Evolutionary conservation across 2,888 invertebrate genomes (phyloP), one percentile per base, ranked within the genome.

Genomic region (Drosophila atripex): DNA sequence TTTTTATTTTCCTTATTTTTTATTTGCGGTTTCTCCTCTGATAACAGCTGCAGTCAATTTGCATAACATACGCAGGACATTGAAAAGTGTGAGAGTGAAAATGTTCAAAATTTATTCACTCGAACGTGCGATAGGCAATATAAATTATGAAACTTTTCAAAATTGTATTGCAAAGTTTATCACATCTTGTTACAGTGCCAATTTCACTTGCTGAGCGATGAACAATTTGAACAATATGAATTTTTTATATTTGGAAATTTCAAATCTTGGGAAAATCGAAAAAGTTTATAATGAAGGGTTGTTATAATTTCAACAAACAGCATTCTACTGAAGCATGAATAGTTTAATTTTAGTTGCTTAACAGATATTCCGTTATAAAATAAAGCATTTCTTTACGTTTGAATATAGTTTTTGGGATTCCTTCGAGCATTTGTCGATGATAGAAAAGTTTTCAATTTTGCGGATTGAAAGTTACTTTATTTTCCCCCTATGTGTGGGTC

Each of bases 31-130:
- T 74, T 66, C 51, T 25, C 61, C 35, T 38, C 58, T 63, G 80
- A 85, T 80, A 84, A 80, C 85, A 85, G 78, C 85, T 84, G 83
- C 83, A 85, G 71, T 78, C 73, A 78, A 84, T 84, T 84, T 83
- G 76, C 83, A 78, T 83, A 78, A 54, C 76, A 65, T 66, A 61
- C 71, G 56, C 71, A 50, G 52, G 18, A 50, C 53, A 58, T 35
- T 47, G 46, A 39, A 70, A 71, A 69, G 66, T 68, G 71, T 61
- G 71, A 69, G 71, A 72, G 55, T 59, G 71, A 71, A 72, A 71
- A 59, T 71, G 45, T 66, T 53, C 47, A 76, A 73, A 80, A 80
- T 79, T 80, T 78, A 79, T 80, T 77, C 71, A 77, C 75, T 71
- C 54, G 60, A 58, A 45, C 61, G 64, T 69, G 68, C 43, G 60